Conservation (phyloP, 2,888 invertebrate genomes). For the Panorpa germanica region DNA sequence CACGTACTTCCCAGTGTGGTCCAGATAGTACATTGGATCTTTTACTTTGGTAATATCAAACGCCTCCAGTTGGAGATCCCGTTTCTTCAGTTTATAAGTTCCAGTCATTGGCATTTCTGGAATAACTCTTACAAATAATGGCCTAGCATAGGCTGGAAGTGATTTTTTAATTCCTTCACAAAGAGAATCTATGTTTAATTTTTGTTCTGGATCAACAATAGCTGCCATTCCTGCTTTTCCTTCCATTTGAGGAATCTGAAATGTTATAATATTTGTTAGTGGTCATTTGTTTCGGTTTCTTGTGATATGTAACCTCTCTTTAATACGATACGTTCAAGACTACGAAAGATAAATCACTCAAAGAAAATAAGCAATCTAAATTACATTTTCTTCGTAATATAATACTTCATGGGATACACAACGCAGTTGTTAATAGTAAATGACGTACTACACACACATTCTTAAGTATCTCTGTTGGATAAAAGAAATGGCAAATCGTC, state of each 20-base stretch:
- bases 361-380: no score
- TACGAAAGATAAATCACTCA: slow-evolving; percentile 1
- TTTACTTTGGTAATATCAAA: slow-evolving; percentile 53
- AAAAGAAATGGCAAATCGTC: no score
- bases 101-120: slow-evolving; percentile 61
- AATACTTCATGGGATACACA: no score
- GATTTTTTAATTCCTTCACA: slow-evolving; percentile 45
- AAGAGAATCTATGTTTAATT: slow-evolving; percentile 36
- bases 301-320: not conserved
- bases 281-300: not conserved
- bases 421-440: no score
- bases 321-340: not conserved
- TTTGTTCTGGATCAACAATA: slow-evolving; percentile 47
- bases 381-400: no score
- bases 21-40: slow-evolving; percentile 57
- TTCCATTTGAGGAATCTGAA: slow-evolving; percentile 55
- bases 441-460: no score
- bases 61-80: slow-evolving; percentile 67
- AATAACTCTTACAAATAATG: slow-evolving; percentile 69
- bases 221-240: slow-evolving; percentile 92
- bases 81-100: slow-evolving; percentile 88
- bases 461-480: no score
- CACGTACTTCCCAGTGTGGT: slow-evolving; percentile 30
- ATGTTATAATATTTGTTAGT: slow-evolving; percentile 8
- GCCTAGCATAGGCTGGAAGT: slow-evolving; percentile 73